These are phyloP conservation scores for Hyaena hyaena DNA, from an alignment of 2,113 vertebrate species.

Conservation along the genomic window DNA sequence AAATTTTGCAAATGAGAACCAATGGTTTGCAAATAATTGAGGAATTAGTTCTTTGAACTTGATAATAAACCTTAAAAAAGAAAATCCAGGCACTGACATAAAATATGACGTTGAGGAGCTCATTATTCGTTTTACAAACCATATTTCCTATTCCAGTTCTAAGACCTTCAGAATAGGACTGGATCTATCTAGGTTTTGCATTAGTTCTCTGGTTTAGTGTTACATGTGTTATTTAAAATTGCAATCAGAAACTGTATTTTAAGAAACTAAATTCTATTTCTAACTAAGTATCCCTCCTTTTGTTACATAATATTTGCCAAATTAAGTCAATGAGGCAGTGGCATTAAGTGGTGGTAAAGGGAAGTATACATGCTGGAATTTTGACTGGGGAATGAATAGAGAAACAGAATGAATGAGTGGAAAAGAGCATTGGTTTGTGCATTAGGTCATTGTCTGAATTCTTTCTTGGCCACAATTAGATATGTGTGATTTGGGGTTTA, in stretches of 20 bases:
- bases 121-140: not conserved
- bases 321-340: not conserved
- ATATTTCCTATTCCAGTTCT: not conserved
- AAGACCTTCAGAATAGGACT: not conserved
- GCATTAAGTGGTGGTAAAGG: not conserved
- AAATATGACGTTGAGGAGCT: not conserved
- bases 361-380: not conserved
- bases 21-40: constrained; percentile 33
- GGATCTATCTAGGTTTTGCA: not conserved
- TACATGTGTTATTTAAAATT: not conserved
- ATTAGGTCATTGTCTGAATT: constrained; percentile 37
- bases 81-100: not conserved
- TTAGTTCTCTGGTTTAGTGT: not conserved
- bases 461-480: not conserved
- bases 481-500: not conserved
- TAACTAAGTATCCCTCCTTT: not conserved
- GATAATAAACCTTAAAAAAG: not conserved
- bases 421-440: not conserved
- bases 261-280: not conserved
- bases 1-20: constrained; percentile 1
- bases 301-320: not conserved
- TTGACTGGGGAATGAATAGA: not conserved
- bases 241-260: not conserved
- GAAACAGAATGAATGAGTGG: not conserved
- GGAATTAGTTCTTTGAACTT: constrained; percentile 39